phyloP scores from a whole-genome alignment of 2,888 invertebrate genomes.

The Trachelus iudaicus region DNA sequence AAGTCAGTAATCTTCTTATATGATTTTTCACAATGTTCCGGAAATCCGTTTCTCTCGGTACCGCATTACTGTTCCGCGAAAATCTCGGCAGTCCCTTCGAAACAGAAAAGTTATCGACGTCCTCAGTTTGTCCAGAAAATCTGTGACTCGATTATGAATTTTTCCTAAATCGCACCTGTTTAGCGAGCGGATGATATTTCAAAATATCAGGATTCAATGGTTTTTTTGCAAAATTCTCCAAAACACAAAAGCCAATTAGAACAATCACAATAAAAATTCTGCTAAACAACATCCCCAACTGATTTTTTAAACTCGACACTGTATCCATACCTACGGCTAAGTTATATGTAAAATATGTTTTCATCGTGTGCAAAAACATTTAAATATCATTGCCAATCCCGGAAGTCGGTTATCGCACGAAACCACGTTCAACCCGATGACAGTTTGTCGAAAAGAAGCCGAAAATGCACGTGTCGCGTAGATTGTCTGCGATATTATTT shows the following conservation, averaged over 20 bases:
- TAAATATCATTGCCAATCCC: not conserved
- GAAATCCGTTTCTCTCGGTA: not conserved
- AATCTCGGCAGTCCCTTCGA: not conserved
- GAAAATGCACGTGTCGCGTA: not conserved
- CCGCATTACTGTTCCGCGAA: not conserved
- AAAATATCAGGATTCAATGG: constrained; percentile 30
- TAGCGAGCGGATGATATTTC: constrained; percentile 25
- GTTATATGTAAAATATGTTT: not conserved
- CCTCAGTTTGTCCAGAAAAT: not conserved
- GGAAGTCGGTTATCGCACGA: not conserved
- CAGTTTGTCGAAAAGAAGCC: not conserved
- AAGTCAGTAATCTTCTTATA: constrained; percentile 23
- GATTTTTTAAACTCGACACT: not conserved
- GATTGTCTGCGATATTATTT: not conserved
- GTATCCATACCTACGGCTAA: not conserved
- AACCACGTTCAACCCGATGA: not conserved
- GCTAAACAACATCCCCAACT: not conserved
- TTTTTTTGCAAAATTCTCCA: not conserved
- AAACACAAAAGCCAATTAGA: not conserved
- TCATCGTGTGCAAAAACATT: not conserved
- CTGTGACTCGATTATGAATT: not conserved
- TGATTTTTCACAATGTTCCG: constrained; percentile 18
- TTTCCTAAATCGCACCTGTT: constrained; percentile 20
- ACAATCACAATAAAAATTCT: not conserved
- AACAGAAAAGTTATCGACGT: not conserved